A percentile compares a stretch with the other conserved stretches of the same genome.
Conservation (phyloP, 2,113 vertebrate species). For the Crotalus horridus region DNA sequence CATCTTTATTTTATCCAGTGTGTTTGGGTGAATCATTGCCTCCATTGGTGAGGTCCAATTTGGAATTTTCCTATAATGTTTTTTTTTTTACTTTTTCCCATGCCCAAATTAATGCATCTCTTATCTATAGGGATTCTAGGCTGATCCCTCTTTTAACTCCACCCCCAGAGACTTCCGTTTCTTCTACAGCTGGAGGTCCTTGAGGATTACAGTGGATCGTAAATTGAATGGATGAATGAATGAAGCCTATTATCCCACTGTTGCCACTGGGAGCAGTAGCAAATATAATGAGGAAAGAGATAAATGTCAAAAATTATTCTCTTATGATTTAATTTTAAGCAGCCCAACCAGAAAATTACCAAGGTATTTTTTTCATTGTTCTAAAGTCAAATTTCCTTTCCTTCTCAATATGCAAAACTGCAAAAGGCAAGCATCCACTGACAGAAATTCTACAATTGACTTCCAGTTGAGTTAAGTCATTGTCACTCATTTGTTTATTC, state of each 20-base stretch:
- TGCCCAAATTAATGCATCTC: too few relatives aligned
- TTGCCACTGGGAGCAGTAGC: background rate
- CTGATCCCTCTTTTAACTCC: background rate
- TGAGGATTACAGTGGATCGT: background rate
- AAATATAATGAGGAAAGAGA: background rate
- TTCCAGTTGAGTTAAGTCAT: background rate
- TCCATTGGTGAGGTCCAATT: too few relatives aligned
- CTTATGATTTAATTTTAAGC: background rate
- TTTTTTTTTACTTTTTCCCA: too few relatives aligned
- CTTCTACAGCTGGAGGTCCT: background rate
- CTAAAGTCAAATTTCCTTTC: background rate
- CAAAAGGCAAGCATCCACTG: background rate
- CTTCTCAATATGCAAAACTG: background rate
- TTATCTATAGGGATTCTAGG: background rate
- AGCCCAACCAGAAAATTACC: background rate
- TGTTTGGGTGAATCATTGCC: too few relatives aligned
- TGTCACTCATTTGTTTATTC: background rate
- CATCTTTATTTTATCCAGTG: too few relatives aligned
- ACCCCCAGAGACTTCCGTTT: background rate
- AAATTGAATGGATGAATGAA: background rate
- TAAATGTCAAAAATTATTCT: background rate
- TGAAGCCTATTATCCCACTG: background rate
- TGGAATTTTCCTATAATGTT: too few relatives aligned
- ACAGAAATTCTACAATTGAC: background rate
- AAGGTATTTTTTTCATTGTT: background rate